Evolutionary conservation across 1,140 invertebrate genomes (phyloP), one percentile per base, ranked within the genome.

Genomic region (Cardiocondyla obscurior): DNA sequence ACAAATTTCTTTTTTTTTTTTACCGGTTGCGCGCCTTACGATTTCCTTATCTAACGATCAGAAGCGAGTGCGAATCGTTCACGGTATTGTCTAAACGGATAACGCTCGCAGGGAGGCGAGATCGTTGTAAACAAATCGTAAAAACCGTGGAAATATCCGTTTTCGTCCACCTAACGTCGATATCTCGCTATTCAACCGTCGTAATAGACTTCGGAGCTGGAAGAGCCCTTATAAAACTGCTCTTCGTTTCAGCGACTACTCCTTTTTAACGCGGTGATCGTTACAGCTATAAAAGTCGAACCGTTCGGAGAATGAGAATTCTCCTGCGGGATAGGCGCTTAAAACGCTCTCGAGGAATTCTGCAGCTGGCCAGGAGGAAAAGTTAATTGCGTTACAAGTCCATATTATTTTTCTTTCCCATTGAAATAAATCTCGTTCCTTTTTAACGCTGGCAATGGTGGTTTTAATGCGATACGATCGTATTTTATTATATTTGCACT

Each of bases 51-150:
- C 25, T 42, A 28, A 79, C 42, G 39, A 86, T 88, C 44, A n/a
- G 46, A 74, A 53, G 51, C 70, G 74, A 65, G 73, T 83, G 88
- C 74, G 84, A 89, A 84, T 84, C 73, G 83, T 81, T 25, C 0
- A 1, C 53, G 67, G 30, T 55, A 82, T 87, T 82, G 85, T 90
- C 84, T 85, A 84, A 82, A 85, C 72, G 86, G 72, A 88, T 86
- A 86, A 87, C 55, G 53, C 72, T 51, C 57, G 62, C 81, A 58
- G 12, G 28, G 22, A 36, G 58, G 62, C 16, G 49, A 77, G 49
- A 72, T 84, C 33, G 90, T 85, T 92, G 91, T 92, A 92, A 92
- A 92, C 91, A 92, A 92, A 92, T 92, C 91, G 90, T 92, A 92
- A 92, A 92, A 91, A 83, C 76, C 86, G 64, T 77, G 84, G 85